Evolutionary conservation across 2,888 invertebrate genomes (phyloP).

Genomic region (Drosophila colorata): DNA sequence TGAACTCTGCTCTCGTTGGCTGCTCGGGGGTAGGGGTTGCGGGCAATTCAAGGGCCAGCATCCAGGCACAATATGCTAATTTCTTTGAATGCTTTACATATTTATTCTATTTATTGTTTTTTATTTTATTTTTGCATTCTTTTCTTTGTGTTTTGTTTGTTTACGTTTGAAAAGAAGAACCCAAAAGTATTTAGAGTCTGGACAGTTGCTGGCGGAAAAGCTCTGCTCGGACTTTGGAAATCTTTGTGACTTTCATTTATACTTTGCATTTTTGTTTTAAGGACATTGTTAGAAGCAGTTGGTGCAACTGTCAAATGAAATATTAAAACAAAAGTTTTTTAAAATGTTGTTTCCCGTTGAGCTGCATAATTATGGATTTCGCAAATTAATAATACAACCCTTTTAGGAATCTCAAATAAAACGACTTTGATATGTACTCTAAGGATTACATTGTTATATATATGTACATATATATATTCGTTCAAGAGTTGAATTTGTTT

Average conservation of each 20-base stretch:
- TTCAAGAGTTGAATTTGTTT: too few species aligned
- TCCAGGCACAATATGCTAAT: slow-evolving; percentile 70
- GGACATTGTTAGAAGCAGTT: slow-evolving; percentile 10
- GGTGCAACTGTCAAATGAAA: slow-evolving; percentile 41
- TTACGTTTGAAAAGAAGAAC: slow-evolving; percentile 42
- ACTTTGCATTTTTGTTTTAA: slow-evolving; percentile 46
- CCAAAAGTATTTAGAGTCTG: slow-evolving; percentile 68
- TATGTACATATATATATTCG: too few species aligned
- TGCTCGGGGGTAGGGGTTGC: neutral
- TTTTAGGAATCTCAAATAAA: neutral
- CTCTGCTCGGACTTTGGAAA: slow-evolving; percentile 20
- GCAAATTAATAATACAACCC: slow-evolving; percentile 14
- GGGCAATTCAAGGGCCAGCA: neutral
- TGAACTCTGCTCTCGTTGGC: slow-evolving; percentile 7
- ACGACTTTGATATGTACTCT: too few species aligned
- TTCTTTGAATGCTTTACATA: slow-evolving; percentile 69
- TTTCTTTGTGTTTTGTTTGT: slow-evolving; percentile 28
- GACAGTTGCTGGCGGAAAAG: slow-evolving; percentile 33
- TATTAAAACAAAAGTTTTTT: slow-evolving; percentile 32
- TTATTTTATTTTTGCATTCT: slow-evolving; percentile 27
- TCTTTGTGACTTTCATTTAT: slow-evolving; percentile 71
- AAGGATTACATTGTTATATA: too few species aligned
- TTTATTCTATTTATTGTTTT: slow-evolving; percentile 78
- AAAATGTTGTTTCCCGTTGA: slow-evolving; percentile 19
- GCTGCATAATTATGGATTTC: slow-evolving; percentile 5